A percentile compares a stretch with the other conserved stretches of the same genome.
These are phyloP conservation scores for Harpagoxenus sublaevis DNA, from an alignment of 2,888 invertebrate genomes.

Conservation along the genomic window DNA sequence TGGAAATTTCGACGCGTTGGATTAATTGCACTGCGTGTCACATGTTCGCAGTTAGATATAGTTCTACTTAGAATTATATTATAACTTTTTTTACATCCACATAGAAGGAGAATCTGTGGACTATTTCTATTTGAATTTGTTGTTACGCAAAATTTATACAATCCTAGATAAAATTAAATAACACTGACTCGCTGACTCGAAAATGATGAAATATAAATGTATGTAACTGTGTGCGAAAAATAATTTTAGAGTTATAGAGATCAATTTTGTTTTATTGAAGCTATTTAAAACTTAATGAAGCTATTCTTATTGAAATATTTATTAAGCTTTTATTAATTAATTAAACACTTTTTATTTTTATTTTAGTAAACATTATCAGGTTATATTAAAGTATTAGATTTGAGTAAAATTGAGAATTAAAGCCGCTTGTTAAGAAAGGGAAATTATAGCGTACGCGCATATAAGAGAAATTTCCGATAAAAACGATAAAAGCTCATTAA, in stretches of 20 bases:
- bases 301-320: not conserved
- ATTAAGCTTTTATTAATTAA: not conserved
- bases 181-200: not conserved
- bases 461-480: not conserved
- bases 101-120: not conserved
- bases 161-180: not conserved
- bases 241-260: no score
- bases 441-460: not conserved
- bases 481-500: constrained; percentile 19
- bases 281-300: not conserved
- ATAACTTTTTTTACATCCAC: not conserved
- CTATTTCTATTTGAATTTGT: not conserved
- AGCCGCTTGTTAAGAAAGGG: not conserved
- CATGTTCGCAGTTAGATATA: not conserved
- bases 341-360: not conserved
- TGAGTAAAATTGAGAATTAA: constrained; percentile 5
- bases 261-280: not conserved
- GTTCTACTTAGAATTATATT: not conserved
- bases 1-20: constrained; percentile 66
- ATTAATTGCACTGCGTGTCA: constrained; percentile 61
- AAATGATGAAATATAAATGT: not conserved
- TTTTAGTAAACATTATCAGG: not conserved
- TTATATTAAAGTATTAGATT: not conserved
- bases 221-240: not conserved
- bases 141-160: not conserved